Evolutionary conservation across 2,888 invertebrate genomes (phyloP), one percentile per base, ranked within the genome.

Genomic region (Danaus chrysippus): DNA sequence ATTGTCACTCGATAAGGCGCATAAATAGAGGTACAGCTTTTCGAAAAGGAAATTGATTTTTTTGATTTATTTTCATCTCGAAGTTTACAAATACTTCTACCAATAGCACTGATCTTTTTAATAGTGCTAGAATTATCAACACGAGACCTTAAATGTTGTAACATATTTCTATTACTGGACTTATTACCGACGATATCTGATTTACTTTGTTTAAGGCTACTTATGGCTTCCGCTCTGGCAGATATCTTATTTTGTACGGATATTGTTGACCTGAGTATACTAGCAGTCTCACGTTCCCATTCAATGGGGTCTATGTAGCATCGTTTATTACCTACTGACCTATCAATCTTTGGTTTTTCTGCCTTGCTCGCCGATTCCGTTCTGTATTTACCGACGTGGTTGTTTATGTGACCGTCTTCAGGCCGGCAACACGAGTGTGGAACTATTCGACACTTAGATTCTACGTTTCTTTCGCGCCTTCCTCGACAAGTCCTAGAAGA

Each of bases 241-340:
- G 67, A 52, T 54, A 80, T 70, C 81, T 88, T 89, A 66, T 88
- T 88, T 65, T 89, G 88, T 59, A 91, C 86, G 8, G 90, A 89
- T 73, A 91, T 84, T 3, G 90, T 90, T 3, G 89, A 81, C 44
- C 90, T 83, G 19, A 87, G 81, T 61, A 93, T 92, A 79, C 92
- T 92, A 69, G 91, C 91, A 46, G 92, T 92, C 73, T 92, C 91
- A 59, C 89, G 86, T 77, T 92, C 92, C 92, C 92, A 93, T 66
- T 86, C 84, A 49, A 78, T 71, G 19, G 91, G 91, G 71, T 92
- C 91, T 68, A 92, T 92, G 70, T 91, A 92, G 75, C 91, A 92
- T 67, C 91, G 83, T 73, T 92, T 92, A 74, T 92, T 92, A 71
- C 91, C 91, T 68, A 91, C 91, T 67, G 91, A 91, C 75, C 79